Evolutionary conservation across 2,888 invertebrate genomes (phyloP).

Genomic region (Synanthedon formicaeformis): DNA sequence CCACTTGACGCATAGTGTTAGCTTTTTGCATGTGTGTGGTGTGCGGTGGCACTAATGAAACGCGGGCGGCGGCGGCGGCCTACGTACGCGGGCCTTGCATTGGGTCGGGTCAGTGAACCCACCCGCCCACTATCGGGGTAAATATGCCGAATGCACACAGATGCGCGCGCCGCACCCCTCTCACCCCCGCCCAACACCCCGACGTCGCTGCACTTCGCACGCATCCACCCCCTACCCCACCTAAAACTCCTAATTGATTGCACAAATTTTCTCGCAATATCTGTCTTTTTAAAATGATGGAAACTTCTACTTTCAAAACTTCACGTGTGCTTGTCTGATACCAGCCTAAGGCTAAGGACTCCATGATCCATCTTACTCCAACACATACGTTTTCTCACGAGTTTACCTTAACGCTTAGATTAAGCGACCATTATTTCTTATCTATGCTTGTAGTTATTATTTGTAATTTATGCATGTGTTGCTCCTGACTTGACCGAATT

Average conservation of each 20-base stretch:
- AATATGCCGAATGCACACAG: conserved; percentile 71
- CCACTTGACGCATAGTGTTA: conserved; percentile 60
- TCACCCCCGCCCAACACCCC: conserved; percentile 14
- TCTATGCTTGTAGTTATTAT: no score
- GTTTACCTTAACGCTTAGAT: no score
- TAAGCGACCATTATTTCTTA: no score
- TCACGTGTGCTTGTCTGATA: conserved; percentile 24
- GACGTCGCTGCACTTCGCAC: conserved; percentile 51
- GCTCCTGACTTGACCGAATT: no score
- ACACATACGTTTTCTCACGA: no score
- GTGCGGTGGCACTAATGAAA: conserved; percentile 54
- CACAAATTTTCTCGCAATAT: conserved; percentile 70
- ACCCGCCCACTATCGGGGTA: conserved; percentile 68
- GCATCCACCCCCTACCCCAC: conserved; percentile 38
- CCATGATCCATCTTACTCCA: no score
- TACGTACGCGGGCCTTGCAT: conserved; percentile 65
- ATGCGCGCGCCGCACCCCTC: conserved; percentile 59
- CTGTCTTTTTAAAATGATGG: conserved; percentile 70
- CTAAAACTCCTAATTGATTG: conserved; percentile 70
- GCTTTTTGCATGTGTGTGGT: conserved; percentile 50
- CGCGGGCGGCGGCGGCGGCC: conserved; percentile 53
- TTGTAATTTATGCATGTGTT: no score
- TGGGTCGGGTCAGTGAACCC: conserved; percentile 68
- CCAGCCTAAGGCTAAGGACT: no score
- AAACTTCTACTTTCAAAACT: conserved; percentile 58